These are phyloP conservation scores for Periphyllus acericola DNA, from an alignment of 2,888 invertebrate species.

Conservation along the genomic window DNA sequence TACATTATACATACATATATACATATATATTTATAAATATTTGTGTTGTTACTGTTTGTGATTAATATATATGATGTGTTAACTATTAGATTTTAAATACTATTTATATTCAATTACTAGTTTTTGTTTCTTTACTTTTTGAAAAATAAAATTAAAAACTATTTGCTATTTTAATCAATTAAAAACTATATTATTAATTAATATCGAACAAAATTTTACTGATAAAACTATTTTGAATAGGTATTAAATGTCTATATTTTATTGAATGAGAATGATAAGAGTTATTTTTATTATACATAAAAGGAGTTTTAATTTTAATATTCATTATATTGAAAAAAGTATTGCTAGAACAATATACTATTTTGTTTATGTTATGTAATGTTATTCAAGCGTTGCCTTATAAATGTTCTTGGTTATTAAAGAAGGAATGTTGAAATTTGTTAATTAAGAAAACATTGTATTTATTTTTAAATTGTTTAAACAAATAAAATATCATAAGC, in stretches of 20 bases:
- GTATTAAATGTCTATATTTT: conserved; percentile 10
- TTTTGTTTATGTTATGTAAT: not conserved
- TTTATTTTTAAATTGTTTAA: conserved; percentile 9
- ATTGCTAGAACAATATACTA: conserved; percentile 2
- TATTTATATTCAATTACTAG: not conserved
- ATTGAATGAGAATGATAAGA: not conserved
- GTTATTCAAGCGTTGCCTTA: not conserved
- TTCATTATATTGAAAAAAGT: not conserved
- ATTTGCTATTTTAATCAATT: not conserved
- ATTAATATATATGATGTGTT: conserved; percentile 16
- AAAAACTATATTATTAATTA: not conserved
- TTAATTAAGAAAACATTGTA: not conserved
- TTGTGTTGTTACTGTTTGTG: not conserved
- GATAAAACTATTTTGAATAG: not conserved
- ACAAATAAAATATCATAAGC: conserved; percentile 16
- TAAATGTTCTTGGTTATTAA: conserved; percentile 29
- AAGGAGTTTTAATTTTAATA: not conserved
- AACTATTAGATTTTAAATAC: conserved; percentile 35
- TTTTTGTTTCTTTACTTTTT: not conserved
- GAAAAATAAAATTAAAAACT: not conserved
- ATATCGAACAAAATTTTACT: not conserved
- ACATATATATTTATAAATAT: not conserved
- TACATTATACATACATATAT: not conserved
- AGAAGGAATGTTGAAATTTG: not conserved
- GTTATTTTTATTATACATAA: not conserved